Evolutionary conservation across 2,113 vertebrate genomes (phyloP).

Genomic region (Mastomys natalensis): DNA sequence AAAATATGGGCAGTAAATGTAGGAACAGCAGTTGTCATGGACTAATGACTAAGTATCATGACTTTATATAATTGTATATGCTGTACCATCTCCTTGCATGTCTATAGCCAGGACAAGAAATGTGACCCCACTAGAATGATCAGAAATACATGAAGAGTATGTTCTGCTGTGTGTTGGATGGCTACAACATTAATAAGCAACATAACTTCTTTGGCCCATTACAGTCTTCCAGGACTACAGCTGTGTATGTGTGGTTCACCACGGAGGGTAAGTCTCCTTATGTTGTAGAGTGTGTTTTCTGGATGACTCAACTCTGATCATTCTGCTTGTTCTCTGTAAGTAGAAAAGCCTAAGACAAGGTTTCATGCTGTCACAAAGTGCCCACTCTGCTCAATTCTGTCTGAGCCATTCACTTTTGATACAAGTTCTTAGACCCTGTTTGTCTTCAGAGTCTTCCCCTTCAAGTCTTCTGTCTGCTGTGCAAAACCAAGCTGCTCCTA

Average conservation of each 20-base stretch:
- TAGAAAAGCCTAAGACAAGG: background rate
- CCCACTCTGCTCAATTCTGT: background rate
- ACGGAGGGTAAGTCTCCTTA: background rate
- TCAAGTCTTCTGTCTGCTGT: background rate
- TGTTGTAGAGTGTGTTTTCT: background rate
- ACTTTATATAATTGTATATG: background rate
- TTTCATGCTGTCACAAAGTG: background rate
- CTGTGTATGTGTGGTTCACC: accelerated
- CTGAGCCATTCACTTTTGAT: background rate
- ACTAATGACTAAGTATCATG: background rate
- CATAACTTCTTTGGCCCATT: too few species aligned
- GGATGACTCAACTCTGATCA: background rate
- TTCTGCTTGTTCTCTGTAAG: accelerated
- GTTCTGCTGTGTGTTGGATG: background rate
- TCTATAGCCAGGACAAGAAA: background rate
- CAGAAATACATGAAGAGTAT: background rate
- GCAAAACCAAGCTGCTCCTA: background rate
- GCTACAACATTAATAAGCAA: background rate
- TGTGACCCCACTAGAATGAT: background rate
- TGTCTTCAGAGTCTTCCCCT: background rate
- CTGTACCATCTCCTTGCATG: background rate
- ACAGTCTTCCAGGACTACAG: background rate
- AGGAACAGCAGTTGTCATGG: background rate
- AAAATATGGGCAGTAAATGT: background rate
- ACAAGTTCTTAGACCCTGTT: background rate